Conservation (phyloP, 2,797 vertebrate genomes). For the Cercopithecus petaurista region DNA sequence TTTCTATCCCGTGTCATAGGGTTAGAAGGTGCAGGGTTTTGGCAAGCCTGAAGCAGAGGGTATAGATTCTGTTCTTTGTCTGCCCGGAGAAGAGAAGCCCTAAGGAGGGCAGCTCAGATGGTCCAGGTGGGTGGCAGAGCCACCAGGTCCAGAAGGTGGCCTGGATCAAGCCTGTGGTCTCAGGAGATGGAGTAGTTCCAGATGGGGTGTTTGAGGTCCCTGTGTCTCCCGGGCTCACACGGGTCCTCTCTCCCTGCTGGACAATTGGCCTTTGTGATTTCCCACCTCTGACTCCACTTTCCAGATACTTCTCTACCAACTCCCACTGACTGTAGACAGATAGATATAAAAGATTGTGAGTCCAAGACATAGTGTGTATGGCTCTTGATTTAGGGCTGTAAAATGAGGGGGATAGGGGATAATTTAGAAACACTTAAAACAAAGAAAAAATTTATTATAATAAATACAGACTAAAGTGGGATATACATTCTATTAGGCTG, state of each 20-base stretch:
- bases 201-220: too few species aligned
- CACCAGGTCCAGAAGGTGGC: background rate
- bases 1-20: background rate
- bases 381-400: background rate
- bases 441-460: conserved; percentile 2
- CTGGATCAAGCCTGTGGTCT: background rate
- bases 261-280: background rate
- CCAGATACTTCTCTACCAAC: background rate
- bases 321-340: background rate
- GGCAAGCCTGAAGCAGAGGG: background rate
- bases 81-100: background rate
- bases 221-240: background rate
- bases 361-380: background rate
- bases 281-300: background rate
- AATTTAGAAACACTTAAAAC: background rate
- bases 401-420: background rate
- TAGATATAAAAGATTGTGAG: background rate
- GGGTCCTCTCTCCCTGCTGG: background rate
- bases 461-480: background rate
- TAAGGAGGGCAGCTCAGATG: background rate
- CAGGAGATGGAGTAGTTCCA: background rate
- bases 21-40: background rate
- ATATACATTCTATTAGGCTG: background rate
- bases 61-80: background rate
- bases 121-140: background rate